phyloP scores from a whole-genome alignment of 53 echinoderm and acorn worm genomes.

The Actinopyga echinites region DNA sequence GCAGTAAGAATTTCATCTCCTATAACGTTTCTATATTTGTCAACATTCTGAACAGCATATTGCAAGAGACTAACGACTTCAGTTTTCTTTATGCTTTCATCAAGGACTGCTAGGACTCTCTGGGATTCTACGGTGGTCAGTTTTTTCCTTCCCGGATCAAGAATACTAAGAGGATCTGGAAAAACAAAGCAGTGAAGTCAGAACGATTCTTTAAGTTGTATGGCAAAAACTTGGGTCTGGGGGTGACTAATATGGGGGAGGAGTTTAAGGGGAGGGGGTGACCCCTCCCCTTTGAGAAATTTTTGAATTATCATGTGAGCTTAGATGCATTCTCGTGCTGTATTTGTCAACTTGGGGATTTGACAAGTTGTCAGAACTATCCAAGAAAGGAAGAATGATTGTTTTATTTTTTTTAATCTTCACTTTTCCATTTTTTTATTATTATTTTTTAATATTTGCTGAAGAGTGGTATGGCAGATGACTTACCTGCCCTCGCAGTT shows the following conservation, averaged over 20 bases:
- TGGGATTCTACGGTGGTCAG: conserved; percentile 95
- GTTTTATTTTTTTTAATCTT: no score
- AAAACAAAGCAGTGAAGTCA: background rate
- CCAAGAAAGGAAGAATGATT: no score
- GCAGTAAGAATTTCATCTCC: conserved; percentile 74
- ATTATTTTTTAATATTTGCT: no score
- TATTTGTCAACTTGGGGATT: no score
- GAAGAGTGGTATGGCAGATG: no score
- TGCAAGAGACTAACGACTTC: conserved; percentile 85
- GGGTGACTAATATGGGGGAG: no score
- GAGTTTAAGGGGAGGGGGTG: no score
- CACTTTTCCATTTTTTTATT: no score
- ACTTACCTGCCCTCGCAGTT: no score
- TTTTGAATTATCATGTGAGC: no score
- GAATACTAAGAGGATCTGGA: conserved; percentile 81
- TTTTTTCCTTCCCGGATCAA: conserved; percentile 97
- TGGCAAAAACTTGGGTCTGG: background rate
- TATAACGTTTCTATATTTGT: conserved; percentile 73
- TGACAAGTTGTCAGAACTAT: no score
- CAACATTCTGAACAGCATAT: conserved; percentile 66
- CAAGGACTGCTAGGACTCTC: conserved; percentile 84
- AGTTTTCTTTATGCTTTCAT: conserved; percentile 82
- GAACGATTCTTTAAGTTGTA: background rate
- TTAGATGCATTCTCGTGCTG: background rate
- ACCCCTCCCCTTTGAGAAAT: no score